Evolutionary conservation across 2,888 invertebrate genomes (phyloP).

Genomic region (Sclerodermus sp.): DNA sequence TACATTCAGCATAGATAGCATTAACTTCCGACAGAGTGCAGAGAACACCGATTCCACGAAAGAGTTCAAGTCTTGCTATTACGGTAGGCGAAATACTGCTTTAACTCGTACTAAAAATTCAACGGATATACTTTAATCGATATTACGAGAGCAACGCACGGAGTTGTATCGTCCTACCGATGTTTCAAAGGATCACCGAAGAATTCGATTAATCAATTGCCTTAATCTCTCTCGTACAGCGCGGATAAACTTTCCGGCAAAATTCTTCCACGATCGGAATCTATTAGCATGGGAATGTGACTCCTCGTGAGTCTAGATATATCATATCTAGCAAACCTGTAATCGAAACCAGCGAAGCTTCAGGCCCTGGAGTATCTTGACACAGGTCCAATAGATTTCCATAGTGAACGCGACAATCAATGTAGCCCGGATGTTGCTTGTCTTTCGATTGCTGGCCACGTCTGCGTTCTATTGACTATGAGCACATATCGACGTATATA

Average conservation of each 20-base stretch:
- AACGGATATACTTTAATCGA: conserved; percentile 14
- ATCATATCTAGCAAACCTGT: not conserved
- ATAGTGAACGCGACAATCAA: conserved; percentile 6
- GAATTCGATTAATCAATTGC: no score
- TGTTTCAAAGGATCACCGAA: no score
- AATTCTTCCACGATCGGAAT: not conserved
- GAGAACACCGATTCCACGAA: not conserved
- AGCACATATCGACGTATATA: conserved; percentile 7
- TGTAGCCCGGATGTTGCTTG: conserved; percentile 19
- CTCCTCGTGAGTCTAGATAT: not conserved
- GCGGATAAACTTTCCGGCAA: no score
- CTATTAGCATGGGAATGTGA: not conserved
- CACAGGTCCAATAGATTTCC: conserved; percentile 2
- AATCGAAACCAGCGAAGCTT: conserved; percentile 4
- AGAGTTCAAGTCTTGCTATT: no score
- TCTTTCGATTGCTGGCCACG: conserved; percentile 22
- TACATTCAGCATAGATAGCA: conserved; percentile 31
- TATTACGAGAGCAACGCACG: not conserved
- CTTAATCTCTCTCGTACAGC: no score
- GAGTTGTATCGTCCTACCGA: not conserved
- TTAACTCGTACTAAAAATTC: conserved; percentile 17
- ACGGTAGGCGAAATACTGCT: not conserved
- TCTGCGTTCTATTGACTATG: conserved; percentile 16
- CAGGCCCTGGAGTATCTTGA: conserved; percentile 1
- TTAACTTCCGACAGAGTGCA: conserved; percentile 11